These are phyloP conservation scores for Eulemur macaco DNA, from an alignment of 2,113 vertebrate species.

Conservation along the genomic window DNA sequence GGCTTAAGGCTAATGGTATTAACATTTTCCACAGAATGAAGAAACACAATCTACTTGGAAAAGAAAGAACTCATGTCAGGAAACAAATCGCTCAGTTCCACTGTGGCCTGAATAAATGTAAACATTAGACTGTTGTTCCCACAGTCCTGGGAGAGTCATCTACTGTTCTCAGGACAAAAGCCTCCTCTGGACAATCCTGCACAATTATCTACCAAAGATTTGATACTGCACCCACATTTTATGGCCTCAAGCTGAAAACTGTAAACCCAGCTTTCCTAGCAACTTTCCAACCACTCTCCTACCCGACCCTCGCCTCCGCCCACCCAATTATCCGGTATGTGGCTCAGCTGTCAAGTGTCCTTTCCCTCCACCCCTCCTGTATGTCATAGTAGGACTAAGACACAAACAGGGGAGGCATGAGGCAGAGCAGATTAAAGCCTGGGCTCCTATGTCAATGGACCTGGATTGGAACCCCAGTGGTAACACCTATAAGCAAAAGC, in stretches of 20 bases:
- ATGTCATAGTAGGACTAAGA: background rate
- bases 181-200: background rate
- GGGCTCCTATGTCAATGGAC: background rate
- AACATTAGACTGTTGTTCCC: background rate
- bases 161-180: background rate
- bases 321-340: fast-evolving
- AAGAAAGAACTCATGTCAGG: constrained; percentile 60
- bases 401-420: background rate
- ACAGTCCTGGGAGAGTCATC: background rate
- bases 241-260: background rate
- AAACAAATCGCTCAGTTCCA: constrained; percentile 51
- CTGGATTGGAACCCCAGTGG: background rate
- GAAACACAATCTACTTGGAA: constrained; percentile 33
- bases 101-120: constrained; percentile 10
- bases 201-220: background rate
- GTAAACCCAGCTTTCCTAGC: background rate
- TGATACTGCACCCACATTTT: background rate
- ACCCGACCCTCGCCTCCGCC: background rate
- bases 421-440: background rate
- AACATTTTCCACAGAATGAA: constrained; percentile 41
- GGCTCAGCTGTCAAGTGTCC: background rate
- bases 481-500: background rate
- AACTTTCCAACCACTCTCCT: background rate
- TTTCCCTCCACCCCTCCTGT: too few relatives aligned
- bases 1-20: background rate